Evolutionary conservation across 2,113 vertebrate species (phyloP).

Genomic region (Leptodactylus fuscus): DNA sequence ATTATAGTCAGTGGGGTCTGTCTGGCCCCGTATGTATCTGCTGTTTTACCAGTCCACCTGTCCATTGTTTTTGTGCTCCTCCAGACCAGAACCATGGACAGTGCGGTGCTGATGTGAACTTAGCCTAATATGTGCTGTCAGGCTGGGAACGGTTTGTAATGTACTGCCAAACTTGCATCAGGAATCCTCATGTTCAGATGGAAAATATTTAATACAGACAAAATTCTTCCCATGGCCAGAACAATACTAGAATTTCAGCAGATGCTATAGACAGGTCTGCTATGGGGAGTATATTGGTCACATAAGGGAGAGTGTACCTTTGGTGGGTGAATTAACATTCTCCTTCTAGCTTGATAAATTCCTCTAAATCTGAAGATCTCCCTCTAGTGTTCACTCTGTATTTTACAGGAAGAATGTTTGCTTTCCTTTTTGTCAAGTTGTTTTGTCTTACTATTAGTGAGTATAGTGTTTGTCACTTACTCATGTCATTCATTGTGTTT

Average conservation of each 20-base stretch:
- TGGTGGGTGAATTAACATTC: background rate
- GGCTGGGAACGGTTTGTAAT: too few species aligned
- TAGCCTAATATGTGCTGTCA: too few species aligned
- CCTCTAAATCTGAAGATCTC: background rate
- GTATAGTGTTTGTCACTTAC: too few species aligned
- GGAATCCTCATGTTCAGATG: background rate
- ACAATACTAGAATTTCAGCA: background rate
- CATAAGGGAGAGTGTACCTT: background rate
- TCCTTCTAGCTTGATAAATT: background rate
- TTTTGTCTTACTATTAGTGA: too few species aligned
- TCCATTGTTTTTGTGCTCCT: too few species aligned
- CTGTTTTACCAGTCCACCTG: too few species aligned
- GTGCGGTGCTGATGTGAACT: too few species aligned
- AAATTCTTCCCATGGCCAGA: background rate
- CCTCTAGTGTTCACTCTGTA: slow-evolving; percentile 20
- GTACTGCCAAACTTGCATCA: background rate
- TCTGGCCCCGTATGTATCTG: too few species aligned
- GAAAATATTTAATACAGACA: background rate
- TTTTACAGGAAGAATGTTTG: background rate
- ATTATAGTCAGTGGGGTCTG: too few species aligned
- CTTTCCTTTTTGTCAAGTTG: too few species aligned
- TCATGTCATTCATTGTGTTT: too few species aligned
- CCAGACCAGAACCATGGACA: too few species aligned
- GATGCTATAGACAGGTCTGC: background rate
- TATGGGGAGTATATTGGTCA: background rate